Conservation (phyloP, 2,113 vertebrate species). For the Cavia porcellus region DNA sequence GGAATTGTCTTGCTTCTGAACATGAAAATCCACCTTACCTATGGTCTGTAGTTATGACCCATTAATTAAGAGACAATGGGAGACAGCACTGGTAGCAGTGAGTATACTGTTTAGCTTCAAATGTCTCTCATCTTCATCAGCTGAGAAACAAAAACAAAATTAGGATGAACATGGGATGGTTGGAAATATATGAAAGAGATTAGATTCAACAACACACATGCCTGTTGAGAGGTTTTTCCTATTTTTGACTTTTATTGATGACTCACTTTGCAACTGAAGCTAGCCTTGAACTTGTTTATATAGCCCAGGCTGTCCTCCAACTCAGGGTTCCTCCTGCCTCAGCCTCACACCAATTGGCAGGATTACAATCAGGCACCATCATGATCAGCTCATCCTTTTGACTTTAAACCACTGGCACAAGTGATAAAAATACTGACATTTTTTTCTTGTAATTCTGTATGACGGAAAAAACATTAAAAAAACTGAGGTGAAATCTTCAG, state of each 20-base stretch:
- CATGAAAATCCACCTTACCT: constrained; percentile 29
- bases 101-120: not conserved
- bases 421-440: not conserved
- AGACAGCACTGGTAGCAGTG: not conserved
- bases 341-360: too few relatives aligned
- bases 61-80: not conserved
- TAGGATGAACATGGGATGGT: not conserved
- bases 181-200: not conserved
- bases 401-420: not conserved
- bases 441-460: not conserved
- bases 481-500: not conserved
- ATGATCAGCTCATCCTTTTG: not conserved
- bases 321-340: too few relatives aligned
- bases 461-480: not conserved
- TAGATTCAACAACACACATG: not conserved
- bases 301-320: too few relatives aligned
- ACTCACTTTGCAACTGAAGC: too few relatives aligned
- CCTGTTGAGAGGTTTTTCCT: not conserved
- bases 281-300: too few relatives aligned
- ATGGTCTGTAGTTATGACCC: not conserved
- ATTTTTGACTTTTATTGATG: too few relatives aligned
- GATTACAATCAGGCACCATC: too few relatives aligned
- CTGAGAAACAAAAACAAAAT: not conserved
- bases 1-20: not conserved
- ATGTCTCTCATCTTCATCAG: not conserved